phyloP scores from a whole-genome alignment of 2,113 vertebrate genomes.

The Boulengeromyrus knoepffleri region DNA sequence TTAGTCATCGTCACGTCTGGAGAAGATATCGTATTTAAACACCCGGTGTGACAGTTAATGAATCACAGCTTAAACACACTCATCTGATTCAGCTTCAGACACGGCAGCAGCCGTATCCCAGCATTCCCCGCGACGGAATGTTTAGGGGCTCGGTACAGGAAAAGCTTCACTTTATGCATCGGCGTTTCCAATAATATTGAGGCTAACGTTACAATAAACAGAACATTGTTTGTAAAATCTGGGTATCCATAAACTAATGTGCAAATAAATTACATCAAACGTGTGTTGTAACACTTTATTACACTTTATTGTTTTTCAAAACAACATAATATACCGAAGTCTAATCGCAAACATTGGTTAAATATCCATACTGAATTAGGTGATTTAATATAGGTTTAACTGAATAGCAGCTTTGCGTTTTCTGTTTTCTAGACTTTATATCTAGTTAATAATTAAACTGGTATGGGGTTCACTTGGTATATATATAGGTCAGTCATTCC shows the following conservation, averaged over 20 bases:
- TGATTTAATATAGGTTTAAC: neutral
- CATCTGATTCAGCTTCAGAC: constrained; percentile 55
- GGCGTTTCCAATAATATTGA: neutral
- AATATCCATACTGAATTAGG: neutral
- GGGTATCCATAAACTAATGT: neutral
- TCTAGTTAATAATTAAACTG: neutral
- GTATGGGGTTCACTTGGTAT: neutral
- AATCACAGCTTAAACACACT: constrained; percentile 59
- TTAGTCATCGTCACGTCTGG: neutral
- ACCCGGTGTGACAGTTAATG: neutral
- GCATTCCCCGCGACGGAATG: neutral
- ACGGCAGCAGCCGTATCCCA: neutral
- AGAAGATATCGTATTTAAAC: neutral
- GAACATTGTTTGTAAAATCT: neutral
- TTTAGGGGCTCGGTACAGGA: neutral
- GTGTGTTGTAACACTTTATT: neutral
- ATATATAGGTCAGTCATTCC: neutral
- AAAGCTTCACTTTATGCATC: neutral
- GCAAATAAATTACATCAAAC: neutral
- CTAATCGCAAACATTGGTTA: neutral
- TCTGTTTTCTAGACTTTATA: neutral
- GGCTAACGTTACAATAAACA: neutral
- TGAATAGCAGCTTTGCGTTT: neutral
- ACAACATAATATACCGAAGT: neutral
- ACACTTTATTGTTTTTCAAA: neutral